Conservation (phyloP, 2,888 invertebrate genomes). For the Melinaea marsaeus region DNA sequence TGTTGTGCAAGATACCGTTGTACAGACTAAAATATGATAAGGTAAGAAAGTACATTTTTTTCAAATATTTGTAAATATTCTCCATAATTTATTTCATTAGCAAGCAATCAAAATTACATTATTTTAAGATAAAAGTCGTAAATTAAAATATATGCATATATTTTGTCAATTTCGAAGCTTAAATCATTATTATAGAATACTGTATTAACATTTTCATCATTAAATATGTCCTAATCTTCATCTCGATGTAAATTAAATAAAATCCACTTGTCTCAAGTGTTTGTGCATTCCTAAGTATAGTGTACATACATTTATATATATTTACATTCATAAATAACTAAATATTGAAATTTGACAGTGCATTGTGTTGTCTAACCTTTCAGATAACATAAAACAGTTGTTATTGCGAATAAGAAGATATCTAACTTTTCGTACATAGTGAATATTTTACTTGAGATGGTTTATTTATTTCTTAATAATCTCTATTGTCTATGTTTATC, state of each 20-base stretch:
- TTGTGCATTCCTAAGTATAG: background rate
- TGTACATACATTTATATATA: background rate
- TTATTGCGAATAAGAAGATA: too few relatives aligned
- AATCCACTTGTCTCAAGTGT: background rate
- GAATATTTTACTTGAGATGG: too few relatives aligned
- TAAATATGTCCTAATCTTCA: background rate
- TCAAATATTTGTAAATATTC: background rate
- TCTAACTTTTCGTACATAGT: too few relatives aligned
- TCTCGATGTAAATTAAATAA: background rate
- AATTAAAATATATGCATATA: too few relatives aligned
- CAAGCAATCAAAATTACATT: background rate
- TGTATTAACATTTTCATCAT: background rate
- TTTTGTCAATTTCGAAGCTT: too few relatives aligned
- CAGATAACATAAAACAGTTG: too few relatives aligned
- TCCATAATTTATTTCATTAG: background rate
- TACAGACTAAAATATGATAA: conserved; percentile 24
- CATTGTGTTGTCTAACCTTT: too few relatives aligned
- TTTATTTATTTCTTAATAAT: too few relatives aligned
- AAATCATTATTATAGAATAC: background rate
- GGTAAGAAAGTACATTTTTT: conserved; percentile 22
- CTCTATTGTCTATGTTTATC: too few relatives aligned
- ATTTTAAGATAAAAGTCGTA: too few relatives aligned
- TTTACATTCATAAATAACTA: too few relatives aligned
- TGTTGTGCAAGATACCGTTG: conserved; percentile 62
- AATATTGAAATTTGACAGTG: too few relatives aligned